These are phyloP conservation scores for Epizoanthus ramosus DNA, from an alignment of 92 coral and sea anemone genomes.

Conservation along the genomic window DNA sequence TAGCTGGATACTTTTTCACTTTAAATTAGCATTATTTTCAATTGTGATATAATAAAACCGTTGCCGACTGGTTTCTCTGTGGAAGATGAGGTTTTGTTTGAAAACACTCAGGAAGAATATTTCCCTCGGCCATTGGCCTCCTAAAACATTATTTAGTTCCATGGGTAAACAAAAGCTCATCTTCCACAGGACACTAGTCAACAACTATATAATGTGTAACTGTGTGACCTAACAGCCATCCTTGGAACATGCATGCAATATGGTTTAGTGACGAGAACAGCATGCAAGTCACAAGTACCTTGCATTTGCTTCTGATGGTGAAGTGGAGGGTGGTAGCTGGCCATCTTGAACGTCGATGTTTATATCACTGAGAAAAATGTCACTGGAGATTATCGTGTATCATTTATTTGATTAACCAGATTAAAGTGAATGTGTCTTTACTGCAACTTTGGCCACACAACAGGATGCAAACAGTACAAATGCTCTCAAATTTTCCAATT, in stretches of 20 bases:
- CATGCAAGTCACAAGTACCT: constrained; percentile 43
- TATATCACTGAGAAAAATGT: constrained; percentile 37
- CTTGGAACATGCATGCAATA: constrained; percentile 20
- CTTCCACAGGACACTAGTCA: too few species aligned
- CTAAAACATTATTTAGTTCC: too few species aligned
- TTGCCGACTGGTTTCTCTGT: too few species aligned
- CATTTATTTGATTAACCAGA: background rate
- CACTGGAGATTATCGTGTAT: constrained; percentile 21
- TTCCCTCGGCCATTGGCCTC: too few species aligned
- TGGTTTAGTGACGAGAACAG: background rate
- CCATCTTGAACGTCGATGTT: constrained; percentile 20
- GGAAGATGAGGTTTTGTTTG: too few species aligned
- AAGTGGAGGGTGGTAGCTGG: constrained; percentile 14
- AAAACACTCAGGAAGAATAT: too few species aligned
- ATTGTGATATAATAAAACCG: too few species aligned
- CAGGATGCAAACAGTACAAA: background rate
- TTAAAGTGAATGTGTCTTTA: background rate
- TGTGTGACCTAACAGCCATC: background rate
- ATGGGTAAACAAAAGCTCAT: too few species aligned
- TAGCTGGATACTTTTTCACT: too few species aligned
- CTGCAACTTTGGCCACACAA: background rate
- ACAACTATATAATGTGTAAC: too few species aligned
- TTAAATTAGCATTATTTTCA: too few species aligned
- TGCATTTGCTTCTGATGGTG: constrained; percentile 20
- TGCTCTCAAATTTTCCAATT: too few species aligned